phyloP scores from a whole-genome alignment of 1,140 invertebrate species.

The Brachionus asplanchnoidis region DNA sequence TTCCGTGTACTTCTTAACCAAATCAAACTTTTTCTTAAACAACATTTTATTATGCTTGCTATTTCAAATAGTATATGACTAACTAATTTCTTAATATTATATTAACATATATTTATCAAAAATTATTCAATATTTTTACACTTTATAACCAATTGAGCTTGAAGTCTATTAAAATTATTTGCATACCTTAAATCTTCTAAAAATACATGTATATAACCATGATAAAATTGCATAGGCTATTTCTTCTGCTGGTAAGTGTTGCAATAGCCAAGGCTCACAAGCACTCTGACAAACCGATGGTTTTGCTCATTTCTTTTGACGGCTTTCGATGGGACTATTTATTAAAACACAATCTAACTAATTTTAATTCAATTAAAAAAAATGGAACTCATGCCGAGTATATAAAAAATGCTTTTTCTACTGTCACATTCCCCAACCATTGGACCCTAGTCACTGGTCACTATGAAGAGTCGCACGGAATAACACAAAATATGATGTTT shows the following conservation, averaged over 20 bases:
- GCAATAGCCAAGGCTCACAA: neutral
- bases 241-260: neutral
- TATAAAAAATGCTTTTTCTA: conserved; percentile 63
- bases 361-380: conserved; percentile 51
- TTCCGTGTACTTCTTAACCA: neutral
- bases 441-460: conserved; percentile 71
- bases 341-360: conserved; percentile 44
- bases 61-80: neutral
- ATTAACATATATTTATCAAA: neutral
- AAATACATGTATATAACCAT: neutral
- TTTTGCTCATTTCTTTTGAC: conserved; percentile 56
- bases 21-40: neutral
- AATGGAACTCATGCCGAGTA: conserved; percentile 50
- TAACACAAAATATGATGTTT: conserved; percentile 66
- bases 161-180: neutral
- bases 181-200: neutral
- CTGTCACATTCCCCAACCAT: conserved; percentile 76
- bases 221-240: neutral
- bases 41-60: neutral
- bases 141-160: neutral
- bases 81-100: neutral
- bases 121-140: neutral
- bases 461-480: conserved; percentile 69
- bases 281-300: conserved; percentile 41
- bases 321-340: conserved; percentile 57